Percentiles rank a stretch among this genome's conserved stretches.
These are phyloP conservation scores for Apodemia zela DNA, from an alignment of 2,888 invertebrate species.

Conservation along the genomic window DNA sequence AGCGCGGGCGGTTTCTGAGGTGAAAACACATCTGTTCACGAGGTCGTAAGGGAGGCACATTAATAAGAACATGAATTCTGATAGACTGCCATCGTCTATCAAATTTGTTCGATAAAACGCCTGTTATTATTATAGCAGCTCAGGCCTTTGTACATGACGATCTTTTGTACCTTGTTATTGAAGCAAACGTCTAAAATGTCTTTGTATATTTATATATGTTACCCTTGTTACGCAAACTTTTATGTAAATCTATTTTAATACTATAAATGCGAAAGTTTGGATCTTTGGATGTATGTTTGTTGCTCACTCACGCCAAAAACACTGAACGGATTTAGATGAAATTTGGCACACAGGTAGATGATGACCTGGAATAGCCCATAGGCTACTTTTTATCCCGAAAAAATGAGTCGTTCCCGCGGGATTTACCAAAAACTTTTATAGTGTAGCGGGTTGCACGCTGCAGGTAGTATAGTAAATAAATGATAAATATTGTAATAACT, in stretches of 20 bases:
- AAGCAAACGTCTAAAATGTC: neutral
- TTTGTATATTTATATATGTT: neutral
- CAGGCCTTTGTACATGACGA: neutral
- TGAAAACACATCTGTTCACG: conserved; percentile 41
- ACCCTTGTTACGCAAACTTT: neutral
- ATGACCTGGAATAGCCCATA: too few relatives aligned
- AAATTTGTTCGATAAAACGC: conserved; percentile 29
- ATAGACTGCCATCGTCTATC: conserved; percentile 29
- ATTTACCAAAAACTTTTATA: too few relatives aligned
- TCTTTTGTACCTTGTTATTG: neutral
- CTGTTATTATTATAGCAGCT: conserved; percentile 16
- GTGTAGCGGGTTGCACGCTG: too few relatives aligned
- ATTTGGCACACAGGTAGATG: too few relatives aligned
- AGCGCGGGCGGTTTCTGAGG: conserved; percentile 45
- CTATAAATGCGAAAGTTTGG: too few relatives aligned
- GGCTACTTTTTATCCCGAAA: too few relatives aligned
- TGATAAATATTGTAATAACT: too few relatives aligned
- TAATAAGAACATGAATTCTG: conserved; percentile 68
- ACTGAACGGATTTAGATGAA: too few relatives aligned
- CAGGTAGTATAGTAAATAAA: too few relatives aligned
- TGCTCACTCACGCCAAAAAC: too few relatives aligned
- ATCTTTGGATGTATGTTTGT: too few relatives aligned
- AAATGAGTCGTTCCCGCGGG: too few relatives aligned
- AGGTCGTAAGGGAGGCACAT: conserved; percentile 49
- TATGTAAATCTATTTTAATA: neutral